Percentiles rank a stretch among this genome's conserved stretches.
Conservation (phyloP, 2,113 vertebrate genomes). For the Corythoichthys haematopterus region DNA sequence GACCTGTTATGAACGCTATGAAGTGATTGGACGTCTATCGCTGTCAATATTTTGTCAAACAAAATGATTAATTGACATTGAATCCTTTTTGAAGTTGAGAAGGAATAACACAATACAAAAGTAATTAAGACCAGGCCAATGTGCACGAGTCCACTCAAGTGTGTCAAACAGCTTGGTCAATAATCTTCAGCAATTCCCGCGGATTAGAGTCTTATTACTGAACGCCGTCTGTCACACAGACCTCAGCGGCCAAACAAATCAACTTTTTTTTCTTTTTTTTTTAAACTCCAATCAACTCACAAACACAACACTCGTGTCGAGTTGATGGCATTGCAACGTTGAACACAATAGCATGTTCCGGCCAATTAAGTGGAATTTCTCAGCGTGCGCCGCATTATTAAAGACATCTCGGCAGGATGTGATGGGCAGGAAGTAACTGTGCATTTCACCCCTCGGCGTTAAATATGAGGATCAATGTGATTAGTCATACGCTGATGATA, state of each 20-base stretch:
- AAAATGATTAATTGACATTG: too few relatives aligned
- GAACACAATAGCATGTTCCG: background rate
- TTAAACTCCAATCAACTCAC: background rate
- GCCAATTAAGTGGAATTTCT: conserved; percentile 6
- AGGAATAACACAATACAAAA: conserved; percentile 41
- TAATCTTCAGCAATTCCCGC: conserved; percentile 71
- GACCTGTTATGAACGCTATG: too few relatives aligned
- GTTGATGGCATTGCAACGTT: conserved; percentile 13
- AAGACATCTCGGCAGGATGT: conserved; percentile 13
- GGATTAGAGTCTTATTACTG: conserved; percentile 73
- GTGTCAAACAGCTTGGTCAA: conserved; percentile 71
- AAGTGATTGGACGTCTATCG: too few relatives aligned
- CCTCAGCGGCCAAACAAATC: conserved; percentile 40
- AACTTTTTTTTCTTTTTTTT: background rate
- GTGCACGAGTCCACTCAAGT: conserved; percentile 57
- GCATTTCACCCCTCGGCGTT: conserved; percentile 11
- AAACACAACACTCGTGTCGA: background rate
- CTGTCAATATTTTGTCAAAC: too few relatives aligned
- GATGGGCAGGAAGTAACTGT: conserved; percentile 21
- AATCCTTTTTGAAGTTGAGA: conserved; percentile 15
- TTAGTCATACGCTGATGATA: background rate
- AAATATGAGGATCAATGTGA: conserved; percentile 16
- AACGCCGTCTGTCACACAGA: conserved; percentile 65
- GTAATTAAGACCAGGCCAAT: conserved; percentile 59
- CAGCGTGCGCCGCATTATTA: background rate